These are phyloP conservation scores for Sebastes dallii DNA, from an alignment of 2,797 vertebrate species.

Conservation along the genomic window DNA sequence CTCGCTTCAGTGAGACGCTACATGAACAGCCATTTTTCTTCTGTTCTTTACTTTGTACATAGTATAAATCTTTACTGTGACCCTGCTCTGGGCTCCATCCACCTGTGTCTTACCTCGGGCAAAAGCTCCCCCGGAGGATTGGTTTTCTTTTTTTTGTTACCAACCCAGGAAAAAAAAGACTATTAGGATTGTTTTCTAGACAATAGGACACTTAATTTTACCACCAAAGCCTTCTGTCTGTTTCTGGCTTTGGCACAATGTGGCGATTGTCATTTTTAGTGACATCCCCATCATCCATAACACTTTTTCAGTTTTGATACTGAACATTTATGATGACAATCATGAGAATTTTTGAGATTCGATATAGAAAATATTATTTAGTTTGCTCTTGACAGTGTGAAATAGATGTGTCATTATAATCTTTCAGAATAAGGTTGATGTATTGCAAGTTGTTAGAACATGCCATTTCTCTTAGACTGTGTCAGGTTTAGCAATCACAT, in stretches of 20 bases:
- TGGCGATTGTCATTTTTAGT: background rate
- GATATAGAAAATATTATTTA: background rate
- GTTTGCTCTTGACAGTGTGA: constrained; percentile 18
- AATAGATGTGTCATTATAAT: constrained; percentile 28
- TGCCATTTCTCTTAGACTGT: constrained; percentile 62
- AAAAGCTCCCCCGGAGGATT: constrained; percentile 82
- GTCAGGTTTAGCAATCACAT: constrained; percentile 76
- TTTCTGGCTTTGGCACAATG: background rate
- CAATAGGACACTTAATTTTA: constrained; percentile 57
- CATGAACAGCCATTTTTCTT: constrained; percentile 93
- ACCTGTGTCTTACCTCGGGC: constrained; percentile 96
- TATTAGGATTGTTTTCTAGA: constrained; percentile 69
- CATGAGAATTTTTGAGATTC: background rate
- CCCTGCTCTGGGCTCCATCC: constrained; percentile 92
- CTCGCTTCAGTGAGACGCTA: constrained; percentile 91
- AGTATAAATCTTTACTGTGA: constrained; percentile 97
- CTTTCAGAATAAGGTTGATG: constrained; percentile 33
- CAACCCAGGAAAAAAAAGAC: constrained; percentile 44
- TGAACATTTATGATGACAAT: constrained; percentile 1
- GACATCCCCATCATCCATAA: background rate
- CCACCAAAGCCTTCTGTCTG: background rate
- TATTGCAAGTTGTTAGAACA: constrained; percentile 36
- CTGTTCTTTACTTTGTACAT: constrained; percentile 91
- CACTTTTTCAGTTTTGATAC: background rate
- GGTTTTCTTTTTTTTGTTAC: constrained; percentile 53